Base-by-base conservation (phyloP, 1,140 invertebrate species). In the Stegodyphus dumicola region DNA sequence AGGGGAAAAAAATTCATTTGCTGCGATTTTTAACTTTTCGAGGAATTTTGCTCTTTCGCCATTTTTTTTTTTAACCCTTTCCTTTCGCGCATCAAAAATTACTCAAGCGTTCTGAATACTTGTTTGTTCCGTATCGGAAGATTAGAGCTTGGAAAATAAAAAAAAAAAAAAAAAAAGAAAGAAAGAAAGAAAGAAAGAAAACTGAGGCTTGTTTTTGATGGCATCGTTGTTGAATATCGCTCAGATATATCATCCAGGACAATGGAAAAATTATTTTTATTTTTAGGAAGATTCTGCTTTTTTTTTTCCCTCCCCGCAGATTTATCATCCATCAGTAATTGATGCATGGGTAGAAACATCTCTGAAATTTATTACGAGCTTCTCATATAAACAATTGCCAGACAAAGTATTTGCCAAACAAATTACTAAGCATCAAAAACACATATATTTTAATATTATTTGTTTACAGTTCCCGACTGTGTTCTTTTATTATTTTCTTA, bases 71-170 rank as follows among this genome's bases (percentile, higher is more conserved):
- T 15, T 54, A 54, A 0, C 9, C 9, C 4, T 60, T 15, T 5
- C n/a, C n/a, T 3, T 33, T 33, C 3, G 33, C 9, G 56, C 15
- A 60, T 60, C 15, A 69, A 69, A 18, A 49, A 49, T 71, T 48
- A 71, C 6, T 51, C 69, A 71, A 48, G 13, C 69, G 69, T 18
- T 71, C 33, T 49, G 33, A 71, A 71, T 71, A 51, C 9, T 71
- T 71, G 69, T 71, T 71, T 71, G 69, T 71, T 71, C 6, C 49
- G 33, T 10, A 71, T 52, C 7, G 48, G 10, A 13, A 48, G 69
- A 71, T 71, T 71, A 71, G 69, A 49, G 33, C 9, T 5, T 49
- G 13, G 6, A 69, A 33, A 18, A 11, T 6, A 69, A 71, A 71
- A 71, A 71, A 71, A 71, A 33, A 33, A 33, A 33, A 33, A 33